phyloP scores from a whole-genome alignment of 2,797 vertebrate species.

The Pseudomugil gertrudae region DNA sequence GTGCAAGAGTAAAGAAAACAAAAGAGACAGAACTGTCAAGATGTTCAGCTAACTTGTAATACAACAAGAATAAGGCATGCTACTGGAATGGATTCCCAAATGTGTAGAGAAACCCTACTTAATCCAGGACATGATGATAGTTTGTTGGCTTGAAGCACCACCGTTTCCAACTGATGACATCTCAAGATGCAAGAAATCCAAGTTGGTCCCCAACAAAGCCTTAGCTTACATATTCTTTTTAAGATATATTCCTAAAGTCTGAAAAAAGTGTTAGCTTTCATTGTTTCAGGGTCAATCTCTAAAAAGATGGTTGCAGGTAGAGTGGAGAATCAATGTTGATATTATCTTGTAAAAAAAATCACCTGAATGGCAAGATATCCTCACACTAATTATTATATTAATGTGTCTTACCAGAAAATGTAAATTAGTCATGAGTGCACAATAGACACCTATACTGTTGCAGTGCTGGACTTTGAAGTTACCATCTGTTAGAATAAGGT shows the following conservation, averaged over 20 bases:
- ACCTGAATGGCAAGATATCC: no score
- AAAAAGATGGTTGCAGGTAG: conserved; percentile 37
- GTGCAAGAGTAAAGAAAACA: conserved; percentile 33
- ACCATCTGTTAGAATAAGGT: no score
- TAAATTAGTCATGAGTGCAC: no score
- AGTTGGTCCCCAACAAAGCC: conserved; percentile 18
- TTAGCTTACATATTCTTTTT: conserved; percentile 6
- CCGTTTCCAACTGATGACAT: conserved; percentile 64
- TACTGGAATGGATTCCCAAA: conserved; percentile 49
- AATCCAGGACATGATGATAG: conserved; percentile 64
- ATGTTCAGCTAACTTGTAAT: conserved; percentile 21
- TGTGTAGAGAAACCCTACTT: conserved; percentile 41
- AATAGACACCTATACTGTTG: no score
- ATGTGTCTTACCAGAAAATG: no score
- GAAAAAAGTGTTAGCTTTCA: conserved; percentile 7
- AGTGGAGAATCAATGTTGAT: no score
- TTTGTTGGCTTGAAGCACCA: conserved; percentile 54
- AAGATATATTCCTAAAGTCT: neutral
- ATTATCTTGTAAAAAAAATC: no score
- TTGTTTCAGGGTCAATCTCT: conserved; percentile 63
- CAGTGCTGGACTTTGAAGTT: no score
- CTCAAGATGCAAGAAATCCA: conserved; percentile 33
- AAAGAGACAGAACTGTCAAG: conserved; percentile 20
- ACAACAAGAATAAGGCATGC: conserved; percentile 38
- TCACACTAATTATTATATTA: no score